A percentile compares a stretch with the other conserved stretches of the same genome.
phyloP scores from a whole-genome alignment of 2,797 vertebrate genomes.

The Euthynnus affinis region DNA sequence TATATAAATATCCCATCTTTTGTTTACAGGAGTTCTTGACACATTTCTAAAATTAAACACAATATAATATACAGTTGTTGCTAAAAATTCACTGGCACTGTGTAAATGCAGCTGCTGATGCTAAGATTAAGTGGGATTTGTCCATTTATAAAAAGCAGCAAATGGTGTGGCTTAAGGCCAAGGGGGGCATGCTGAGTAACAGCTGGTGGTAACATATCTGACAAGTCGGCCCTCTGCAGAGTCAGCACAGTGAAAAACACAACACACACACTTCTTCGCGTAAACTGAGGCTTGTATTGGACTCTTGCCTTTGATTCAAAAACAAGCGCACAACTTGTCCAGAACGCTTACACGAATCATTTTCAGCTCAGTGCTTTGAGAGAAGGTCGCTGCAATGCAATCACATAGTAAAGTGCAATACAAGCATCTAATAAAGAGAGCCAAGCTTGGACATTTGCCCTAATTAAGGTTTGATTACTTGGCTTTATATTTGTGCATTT shows the following conservation, averaged over 20 bases:
- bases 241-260: background rate
- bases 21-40: background rate
- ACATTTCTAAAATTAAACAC: background rate
- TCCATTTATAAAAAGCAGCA: conserved; percentile 62
- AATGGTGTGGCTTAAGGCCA: conserved; percentile 23
- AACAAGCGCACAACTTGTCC: background rate
- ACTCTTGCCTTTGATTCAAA: background rate
- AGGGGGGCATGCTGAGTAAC: conserved; percentile 28
- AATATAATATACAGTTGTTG: background rate
- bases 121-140: conserved; percentile 60
- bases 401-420: background rate
- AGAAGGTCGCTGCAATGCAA: background rate
- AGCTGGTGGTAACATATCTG: conserved; percentile 52
- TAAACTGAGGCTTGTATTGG: background rate
- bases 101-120: conserved; percentile 22
- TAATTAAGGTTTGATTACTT: background rate
- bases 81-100: conserved; percentile 8
- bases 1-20: background rate
- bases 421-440: background rate
- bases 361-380: background rate
- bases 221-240: conserved; percentile 13
- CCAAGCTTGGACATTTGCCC: background rate
- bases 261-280: conserved; percentile 1
- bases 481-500: background rate
- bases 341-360: background rate